phyloP scores from a whole-genome alignment of 1,140 invertebrate genomes.

The Metaphire vulgaris region DNA sequence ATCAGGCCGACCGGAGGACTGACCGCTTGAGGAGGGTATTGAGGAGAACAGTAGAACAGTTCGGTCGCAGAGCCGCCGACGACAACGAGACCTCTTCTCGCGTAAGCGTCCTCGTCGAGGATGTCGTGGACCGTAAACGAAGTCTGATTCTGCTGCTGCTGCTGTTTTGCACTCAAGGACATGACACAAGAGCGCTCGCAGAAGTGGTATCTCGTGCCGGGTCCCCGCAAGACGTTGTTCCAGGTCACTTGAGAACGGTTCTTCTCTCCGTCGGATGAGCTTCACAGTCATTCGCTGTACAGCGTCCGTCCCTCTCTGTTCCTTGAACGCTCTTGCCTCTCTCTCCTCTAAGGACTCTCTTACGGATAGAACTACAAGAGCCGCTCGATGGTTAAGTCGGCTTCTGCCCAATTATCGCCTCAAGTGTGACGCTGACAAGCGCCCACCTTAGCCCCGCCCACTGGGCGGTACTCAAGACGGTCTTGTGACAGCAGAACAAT shows the following conservation, averaged over 20 bases:
- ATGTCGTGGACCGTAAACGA: not conserved
- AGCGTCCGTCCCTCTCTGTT: not conserved
- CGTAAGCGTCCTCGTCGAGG: not conserved
- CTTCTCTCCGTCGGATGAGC: not conserved
- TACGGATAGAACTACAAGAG: not conserved
- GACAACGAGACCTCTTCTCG: not conserved
- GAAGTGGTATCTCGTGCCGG: not conserved
- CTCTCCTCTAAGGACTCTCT: not conserved
- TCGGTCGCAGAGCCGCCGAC: not conserved
- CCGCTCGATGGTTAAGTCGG: not conserved
- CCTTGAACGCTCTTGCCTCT: not conserved
- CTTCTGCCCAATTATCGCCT: not conserved
- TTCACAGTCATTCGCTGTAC: not conserved
- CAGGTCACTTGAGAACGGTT: not conserved
- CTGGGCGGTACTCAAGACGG: too few relatives aligned
- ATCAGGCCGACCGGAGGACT: not conserved
- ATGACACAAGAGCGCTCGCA: not conserved
- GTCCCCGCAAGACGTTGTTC: not conserved
- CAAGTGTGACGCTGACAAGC: not conserved
- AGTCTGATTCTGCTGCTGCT: not conserved
- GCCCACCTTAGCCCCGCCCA: too few relatives aligned
- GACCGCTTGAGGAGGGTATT: not conserved
- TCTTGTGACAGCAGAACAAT: too few relatives aligned
- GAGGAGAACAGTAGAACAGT: too few relatives aligned
- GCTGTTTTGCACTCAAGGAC: not conserved